Conservation (phyloP, 1,140 invertebrate species). For the Drosophila bipectinata region DNA sequence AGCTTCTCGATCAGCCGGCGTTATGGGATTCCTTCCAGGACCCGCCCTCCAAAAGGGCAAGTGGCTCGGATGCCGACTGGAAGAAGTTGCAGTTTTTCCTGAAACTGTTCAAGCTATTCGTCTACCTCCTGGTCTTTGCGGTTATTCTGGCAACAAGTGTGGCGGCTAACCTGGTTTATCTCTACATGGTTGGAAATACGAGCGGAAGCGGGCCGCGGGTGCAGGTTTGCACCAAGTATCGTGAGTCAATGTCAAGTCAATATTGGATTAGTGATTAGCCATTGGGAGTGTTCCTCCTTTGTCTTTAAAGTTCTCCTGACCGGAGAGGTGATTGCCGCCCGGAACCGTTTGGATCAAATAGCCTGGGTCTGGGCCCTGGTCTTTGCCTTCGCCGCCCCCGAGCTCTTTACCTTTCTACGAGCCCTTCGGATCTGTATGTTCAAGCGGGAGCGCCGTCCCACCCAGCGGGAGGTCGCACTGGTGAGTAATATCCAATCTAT, state of each 20-base stretch:
- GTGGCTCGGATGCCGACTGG: slow-evolving; percentile 93
- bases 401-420: slow-evolving; percentile 93
- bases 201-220: slow-evolving; percentile 88
- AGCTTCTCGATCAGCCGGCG: slow-evolving; percentile 51
- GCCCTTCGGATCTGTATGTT: slow-evolving; percentile 94
- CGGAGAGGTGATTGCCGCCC: slow-evolving; percentile 45
- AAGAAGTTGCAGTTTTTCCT: slow-evolving; percentile 92
- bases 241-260: slow-evolving; percentile 54
- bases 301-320: slow-evolving; percentile 38
- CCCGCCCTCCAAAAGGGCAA: slow-evolving; percentile 92
- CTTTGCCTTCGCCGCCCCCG: slow-evolving; percentile 93
- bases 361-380: slow-evolving; percentile 96
- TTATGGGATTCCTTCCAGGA: slow-evolving; percentile 86
- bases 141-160: slow-evolving; percentile 92
- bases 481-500: slow-evolving; percentile 81
- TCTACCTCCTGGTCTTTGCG: slow-evolving; percentile 92
- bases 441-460: slow-evolving; percentile 85
- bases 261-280: slow-evolving; percentile 1
- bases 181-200: slow-evolving; percentile 96
- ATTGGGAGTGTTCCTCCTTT: not conserved
- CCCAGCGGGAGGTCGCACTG: slow-evolving; percentile 84
- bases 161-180: slow-evolving; percentile 91
- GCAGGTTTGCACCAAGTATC: slow-evolving; percentile 89
- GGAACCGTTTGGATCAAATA: slow-evolving; percentile 89
- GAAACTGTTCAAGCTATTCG: slow-evolving; percentile 92